Base-by-base conservation (phyloP, 1,140 invertebrate genomes). In the Scaptodrosophila lebanonensis region DNA sequence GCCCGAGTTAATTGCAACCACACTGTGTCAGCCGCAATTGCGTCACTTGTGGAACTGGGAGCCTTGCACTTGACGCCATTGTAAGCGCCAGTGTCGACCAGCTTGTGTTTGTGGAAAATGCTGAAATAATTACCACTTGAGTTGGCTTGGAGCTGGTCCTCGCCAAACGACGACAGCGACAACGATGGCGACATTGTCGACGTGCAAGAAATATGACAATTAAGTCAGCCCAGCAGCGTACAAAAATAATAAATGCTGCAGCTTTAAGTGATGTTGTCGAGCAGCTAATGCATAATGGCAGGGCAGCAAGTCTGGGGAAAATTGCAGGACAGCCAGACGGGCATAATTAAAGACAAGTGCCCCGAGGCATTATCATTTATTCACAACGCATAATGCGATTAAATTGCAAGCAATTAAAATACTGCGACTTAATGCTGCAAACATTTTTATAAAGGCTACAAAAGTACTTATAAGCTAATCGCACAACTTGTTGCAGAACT, bases 81-180 rank as follows among this genome's bases (percentile, higher is more conserved):
- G 22, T 8, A 3, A 25, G 3, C 8, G 8, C 22, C 22, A 25
- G 11, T 13, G 12, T 4, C 20, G 17, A 35, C 12, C 62, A 47
- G 44, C 25, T 36, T 63, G 69, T 43, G 17, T 16, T 42, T n/a
- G 38, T 16, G 51, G 36, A 68, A 51, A 69, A 70, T 38, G 44
- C 22, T 70, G 48, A 66, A 62, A 75, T 76, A 70, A 76, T 75
- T 58, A 66, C 62, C 71, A 62, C 71, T 76, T 51, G 71, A 70
- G 65, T 20, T 56, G 22, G 22, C 3, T 25, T n/a, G 22, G 22
- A 25, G 22, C n/a, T n/a, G n/a, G n/a, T n/a, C n/a, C n/a, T n/a
- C n/a, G n/a, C n/a, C n/a, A n/a, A n/a, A n/a, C n/a, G n/a, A n/a
- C n/a, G n/a, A n/a, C n/a, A n/a, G n/a, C n/a, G n/a, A n/a, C n/a